A percentile compares a stretch with the other conserved stretches of the same genome.
phyloP scores from a whole-genome alignment of 2,113 vertebrate genomes.

The Psilopsiagon aymara region DNA sequence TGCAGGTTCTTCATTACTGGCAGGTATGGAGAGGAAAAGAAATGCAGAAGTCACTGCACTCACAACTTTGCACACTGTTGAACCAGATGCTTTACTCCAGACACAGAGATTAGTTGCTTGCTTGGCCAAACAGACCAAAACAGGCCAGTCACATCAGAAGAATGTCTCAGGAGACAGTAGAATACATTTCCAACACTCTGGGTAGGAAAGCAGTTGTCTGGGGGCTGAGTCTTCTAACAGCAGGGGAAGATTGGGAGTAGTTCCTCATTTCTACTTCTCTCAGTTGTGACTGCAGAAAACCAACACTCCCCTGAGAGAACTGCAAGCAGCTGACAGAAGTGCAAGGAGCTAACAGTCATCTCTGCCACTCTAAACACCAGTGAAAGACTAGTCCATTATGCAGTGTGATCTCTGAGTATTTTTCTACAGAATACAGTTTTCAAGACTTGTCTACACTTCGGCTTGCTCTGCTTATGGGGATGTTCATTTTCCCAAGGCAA shows the following conservation, averaged over 20 bases:
- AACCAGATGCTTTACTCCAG: neutral
- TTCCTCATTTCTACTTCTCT: neutral
- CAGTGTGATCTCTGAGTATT: neutral
- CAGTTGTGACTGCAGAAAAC: neutral
- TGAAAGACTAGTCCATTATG: neutral
- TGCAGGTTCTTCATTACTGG: neutral
- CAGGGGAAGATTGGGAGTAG: neutral
- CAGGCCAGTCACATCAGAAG: neutral
- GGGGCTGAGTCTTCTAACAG: neutral
- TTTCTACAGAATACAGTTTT: neutral
- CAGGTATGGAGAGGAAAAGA: neutral
- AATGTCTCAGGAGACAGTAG: neutral
- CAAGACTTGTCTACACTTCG: neutral
- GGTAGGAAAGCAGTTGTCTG: neutral
- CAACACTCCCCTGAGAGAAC: neutral
- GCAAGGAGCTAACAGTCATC: neutral
- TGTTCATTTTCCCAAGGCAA: neutral
- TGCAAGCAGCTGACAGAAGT: neutral
- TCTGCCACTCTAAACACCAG: neutral
- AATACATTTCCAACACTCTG: rapidly evolving
- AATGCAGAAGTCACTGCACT: neutral
- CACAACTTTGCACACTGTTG: neutral
- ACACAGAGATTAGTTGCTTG: neutral
- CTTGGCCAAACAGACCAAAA: neutral
- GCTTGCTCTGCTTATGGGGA: rapidly evolving